Base-by-base conservation (phyloP, 2,113 vertebrate species). In the Fulmarus glacialis region DNA sequence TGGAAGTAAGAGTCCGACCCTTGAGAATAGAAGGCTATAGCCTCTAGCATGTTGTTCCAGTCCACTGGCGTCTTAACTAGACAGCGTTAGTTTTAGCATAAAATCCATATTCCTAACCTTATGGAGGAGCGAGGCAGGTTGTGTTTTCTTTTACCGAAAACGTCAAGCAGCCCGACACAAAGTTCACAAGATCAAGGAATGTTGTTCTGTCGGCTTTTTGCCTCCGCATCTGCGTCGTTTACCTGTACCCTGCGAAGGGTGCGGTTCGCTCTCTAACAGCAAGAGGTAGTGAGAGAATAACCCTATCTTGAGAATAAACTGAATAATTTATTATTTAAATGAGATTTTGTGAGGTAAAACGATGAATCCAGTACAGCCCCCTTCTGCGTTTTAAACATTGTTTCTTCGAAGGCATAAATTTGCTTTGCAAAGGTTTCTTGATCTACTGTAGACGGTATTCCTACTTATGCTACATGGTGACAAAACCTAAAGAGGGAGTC, bases 401-500 rank as follows among this genome's bases (percentile, higher is more conserved):
- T 60, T 96, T 96, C 94, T 94, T 97, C 15, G n/a, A 96, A 97
- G 96, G 91, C 83, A 93, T 89, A 86, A 90, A 93, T 91, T 42
- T 77, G 91, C 71, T 80, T 96, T 70, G 94, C 47, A 80, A 90
- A 95, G 89, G 83, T 82, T 84, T 86, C 75, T 64, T 71, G 66
- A 86, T 95, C 82, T 86, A 11, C 29, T 32, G 48, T 80, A 89
- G 67, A 74, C 1, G 53, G 50, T 67, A 90, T 96, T 97, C 75
- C 50, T 92, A 81, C 94, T 96, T 95, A 45, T 43, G 97, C 85
- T 98, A 87, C 43, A 66, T 50, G 22, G 90, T 96, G 97, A 96
- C 98, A 97, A 96, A 98, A 95, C 97, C 96, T 93, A 93, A 96
- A 97, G 96, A 98, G 96, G 94, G 98, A 97, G 95, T 98, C 98